Percentiles rank a stretch among this genome's conserved stretches.
Conservation (phyloP, 2,797 vertebrate genomes). For the Gymnoscopelus braueri region DNA sequence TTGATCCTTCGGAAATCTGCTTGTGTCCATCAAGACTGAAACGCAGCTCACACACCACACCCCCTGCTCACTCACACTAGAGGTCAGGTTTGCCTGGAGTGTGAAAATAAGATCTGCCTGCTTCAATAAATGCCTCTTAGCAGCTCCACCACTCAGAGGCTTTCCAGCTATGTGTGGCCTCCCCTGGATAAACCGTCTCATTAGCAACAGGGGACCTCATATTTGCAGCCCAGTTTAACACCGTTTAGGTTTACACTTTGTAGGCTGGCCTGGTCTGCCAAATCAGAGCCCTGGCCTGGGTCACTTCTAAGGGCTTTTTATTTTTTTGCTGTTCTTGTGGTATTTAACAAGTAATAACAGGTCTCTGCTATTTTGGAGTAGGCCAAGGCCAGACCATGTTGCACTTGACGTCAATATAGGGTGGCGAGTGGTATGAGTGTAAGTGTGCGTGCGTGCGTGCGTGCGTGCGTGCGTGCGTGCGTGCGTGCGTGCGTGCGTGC, state of each 20-base stretch:
- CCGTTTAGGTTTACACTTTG: constrained; percentile 76
- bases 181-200: constrained; percentile 79
- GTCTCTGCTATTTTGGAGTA: constrained; percentile 35
- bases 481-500: not conserved
- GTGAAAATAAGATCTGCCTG: constrained; percentile 86
- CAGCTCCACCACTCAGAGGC: constrained; percentile 74
- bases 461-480: not conserved
- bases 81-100: constrained; percentile 80
- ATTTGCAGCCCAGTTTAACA: constrained; percentile 79
- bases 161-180: constrained; percentile 78
- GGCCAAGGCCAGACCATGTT: constrained; percentile 5
- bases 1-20: constrained; percentile 83
- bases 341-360: constrained; percentile 57
- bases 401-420: constrained; percentile 8
- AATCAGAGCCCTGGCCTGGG: constrained; percentile 31
- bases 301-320: constrained; percentile 48
- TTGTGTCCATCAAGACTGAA: constrained; percentile 80
- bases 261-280: constrained; percentile 53
- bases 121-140: constrained; percentile 82
- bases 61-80: constrained; percentile 50
- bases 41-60: constrained; percentile 77
- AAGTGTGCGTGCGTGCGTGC: not conserved
- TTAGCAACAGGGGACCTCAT: constrained; percentile 81
- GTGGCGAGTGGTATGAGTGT: constrained; percentile 1
- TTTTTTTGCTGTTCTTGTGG: constrained; percentile 50